phyloP scores from a whole-genome alignment of 2,888 invertebrate species.

The Drosophila crucigera region DNA sequence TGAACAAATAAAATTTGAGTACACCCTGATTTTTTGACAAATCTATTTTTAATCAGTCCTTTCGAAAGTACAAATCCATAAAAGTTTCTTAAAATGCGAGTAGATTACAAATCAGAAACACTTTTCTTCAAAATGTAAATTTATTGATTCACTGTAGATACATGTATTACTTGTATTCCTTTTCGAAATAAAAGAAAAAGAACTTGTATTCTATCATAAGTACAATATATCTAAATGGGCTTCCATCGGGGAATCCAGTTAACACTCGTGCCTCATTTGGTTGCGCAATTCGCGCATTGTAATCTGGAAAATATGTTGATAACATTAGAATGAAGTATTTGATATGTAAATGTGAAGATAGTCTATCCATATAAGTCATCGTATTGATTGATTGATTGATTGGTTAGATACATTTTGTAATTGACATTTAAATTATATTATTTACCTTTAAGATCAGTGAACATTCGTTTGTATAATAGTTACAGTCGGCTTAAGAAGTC shows the following conservation, averaged over 20 bases:
- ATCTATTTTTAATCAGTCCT: not conserved
- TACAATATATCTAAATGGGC: not conserved
- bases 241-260: not conserved
- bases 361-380: not conserved
- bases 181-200: not conserved
- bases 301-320: slow-evolving; percentile 54
- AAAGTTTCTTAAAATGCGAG: not conserved
- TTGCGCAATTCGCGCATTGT: slow-evolving; percentile 72
- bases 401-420: slow-evolving; percentile 57
- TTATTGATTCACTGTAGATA: not conserved
- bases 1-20: not conserved
- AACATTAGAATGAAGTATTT: slow-evolving; percentile 27
- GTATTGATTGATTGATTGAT: slow-evolving; percentile 3
- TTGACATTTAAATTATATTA: slow-evolving; percentile 50
- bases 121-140: not conserved
- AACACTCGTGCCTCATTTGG: slow-evolving; percentile 55
- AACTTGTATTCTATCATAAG: not conserved
- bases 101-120: not conserved
- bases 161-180: not conserved
- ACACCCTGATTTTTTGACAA: not conserved
- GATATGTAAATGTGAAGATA: not conserved
- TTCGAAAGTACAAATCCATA: not conserved
- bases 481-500: slow-evolving; percentile 56
- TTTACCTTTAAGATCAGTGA: slow-evolving; percentile 66
- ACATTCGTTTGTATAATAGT: slow-evolving; percentile 47